Percentiles rank a stretch among this genome's conserved stretches.
Evolutionary conservation across 2,113 vertebrate species (phyloP).

Genomic region (Coptodon rendalli): DNA sequence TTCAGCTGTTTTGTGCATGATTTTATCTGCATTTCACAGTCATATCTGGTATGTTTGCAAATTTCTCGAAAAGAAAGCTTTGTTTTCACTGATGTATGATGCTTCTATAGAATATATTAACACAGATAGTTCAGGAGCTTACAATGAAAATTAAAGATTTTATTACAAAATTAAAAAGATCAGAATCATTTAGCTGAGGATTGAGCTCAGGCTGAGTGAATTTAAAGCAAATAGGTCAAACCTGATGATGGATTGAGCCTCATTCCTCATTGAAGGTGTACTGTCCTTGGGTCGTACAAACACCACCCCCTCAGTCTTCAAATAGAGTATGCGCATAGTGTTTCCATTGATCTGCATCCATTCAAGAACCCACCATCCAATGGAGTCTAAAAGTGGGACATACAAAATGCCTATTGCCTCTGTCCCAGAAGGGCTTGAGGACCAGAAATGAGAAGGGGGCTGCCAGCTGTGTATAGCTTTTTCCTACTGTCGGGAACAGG

Average conservation of each 20-base stretch:
- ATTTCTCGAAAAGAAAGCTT: not conserved
- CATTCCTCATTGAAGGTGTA: not conserved
- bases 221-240: not conserved
- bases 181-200: not conserved
- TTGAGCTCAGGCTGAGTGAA: not conserved
- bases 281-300: slow-evolving; percentile 32
- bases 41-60: not conserved
- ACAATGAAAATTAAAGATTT: not conserved
- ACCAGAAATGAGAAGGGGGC: not conserved
- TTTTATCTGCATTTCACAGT: not conserved
- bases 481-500: slow-evolving; percentile 1
- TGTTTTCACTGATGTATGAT: not conserved
- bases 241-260: slow-evolving; percentile 3
- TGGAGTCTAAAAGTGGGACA: not conserved
- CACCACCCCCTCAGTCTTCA: slow-evolving; percentile 28
- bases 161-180: not conserved
- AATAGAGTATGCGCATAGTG: slow-evolving; percentile 17
- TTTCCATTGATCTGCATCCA: slow-evolving; percentile 34
- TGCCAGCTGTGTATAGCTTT: slow-evolving; percentile 8
- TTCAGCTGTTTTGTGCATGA: not conserved
- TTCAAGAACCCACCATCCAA: slow-evolving; percentile 19
- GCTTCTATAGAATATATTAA: not conserved
- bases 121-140: not conserved
- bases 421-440: not conserved
- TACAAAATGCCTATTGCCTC: not conserved